Percentiles rank a stretch among this genome's conserved stretches.
phyloP scores from a whole-genome alignment of 92 coral and sea anemone species.

The Epizoanthus scotinus region DNA sequence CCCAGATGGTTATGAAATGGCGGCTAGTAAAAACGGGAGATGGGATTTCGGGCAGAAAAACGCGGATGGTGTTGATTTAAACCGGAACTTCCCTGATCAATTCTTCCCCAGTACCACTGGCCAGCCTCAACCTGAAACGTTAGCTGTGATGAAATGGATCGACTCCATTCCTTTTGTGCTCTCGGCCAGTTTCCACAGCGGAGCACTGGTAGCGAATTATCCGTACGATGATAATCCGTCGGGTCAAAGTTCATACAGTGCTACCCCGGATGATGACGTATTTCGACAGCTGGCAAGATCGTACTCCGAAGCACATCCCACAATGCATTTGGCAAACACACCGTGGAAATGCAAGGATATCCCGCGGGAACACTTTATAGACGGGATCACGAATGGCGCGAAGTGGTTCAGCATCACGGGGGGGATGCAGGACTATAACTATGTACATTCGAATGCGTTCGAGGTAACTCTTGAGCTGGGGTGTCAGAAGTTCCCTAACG shows the following conservation, averaged over 20 bases:
- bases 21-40: conserved; percentile 61
- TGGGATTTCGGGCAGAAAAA: conserved; percentile 69
- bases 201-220: conserved; percentile 93
- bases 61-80: conserved; percentile 87
- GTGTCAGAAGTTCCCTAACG: conserved; percentile 97
- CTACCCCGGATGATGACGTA: conserved; percentile 98
- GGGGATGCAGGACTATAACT: conserved; percentile 98
- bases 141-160: conserved; percentile 87
- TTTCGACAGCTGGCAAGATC: conserved; percentile 91
- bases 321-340: conserved; percentile 96
- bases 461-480: conserved; percentile 94
- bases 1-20: conserved; percentile 97
- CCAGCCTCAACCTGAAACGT: conserved; percentile 86
- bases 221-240: conserved; percentile 98
- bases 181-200: conserved; percentile 97
- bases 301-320: conserved; percentile 88
- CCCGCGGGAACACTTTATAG: conserved; percentile 93
- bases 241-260: conserved; percentile 95
- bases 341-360: conserved; percentile 92
- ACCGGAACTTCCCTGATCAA: conserved; percentile 97
- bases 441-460: conserved; percentile 89
- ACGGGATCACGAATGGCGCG: conserved; percentile 98
- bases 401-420: conserved; percentile 95
- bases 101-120: conserved; percentile 94
- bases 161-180: conserved; percentile 84